Base-by-base conservation (phyloP, 2,113 vertebrate genomes). In the Toxotes chatareus region DNA sequence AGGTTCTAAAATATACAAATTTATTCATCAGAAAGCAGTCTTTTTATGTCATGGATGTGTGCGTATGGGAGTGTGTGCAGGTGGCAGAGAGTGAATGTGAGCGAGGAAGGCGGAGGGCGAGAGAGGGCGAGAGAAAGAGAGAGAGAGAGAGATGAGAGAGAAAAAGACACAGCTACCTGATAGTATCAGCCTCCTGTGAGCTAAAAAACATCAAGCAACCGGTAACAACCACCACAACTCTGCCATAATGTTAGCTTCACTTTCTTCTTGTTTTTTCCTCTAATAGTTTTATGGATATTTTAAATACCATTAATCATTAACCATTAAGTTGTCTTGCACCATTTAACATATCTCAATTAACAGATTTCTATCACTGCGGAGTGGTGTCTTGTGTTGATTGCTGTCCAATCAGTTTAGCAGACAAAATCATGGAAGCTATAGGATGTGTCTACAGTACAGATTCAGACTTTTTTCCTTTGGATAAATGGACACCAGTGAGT, bases 1-100 rank as follows among this genome's bases (percentile, higher is more conserved):
- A 80, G 72, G 84, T 81, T 92, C 83, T 93, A 94, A 95, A 94
- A 94, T 95, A 94, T 93, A 95, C 94, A 93, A 95, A 95, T 94
- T 84, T 95, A 94, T 95, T 94, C 93, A 93, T 93, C 92, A 93
- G 85, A 94, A 91, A 89, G 76, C 87, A 88, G 85, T 83, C 82
- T 89, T 85, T 90, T 91, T 90, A 87, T 88, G 86, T 90, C 86
- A 86, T 90, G 64, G 51, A 74, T 82, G 82, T 87, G 87, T 85
- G 85, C 27, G n/a, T 55, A 55, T 71, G 74, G 16, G 66, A 87
- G 88, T 74, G 80, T 78, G 91, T 89, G 90, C 92, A 94, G 92
- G 91, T 94, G 93, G 89, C 88, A 93, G 80, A 53, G 84, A 84
- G 74, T 63, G 85, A 84, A 84, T 70, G 69, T 74, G 82, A 83